phyloP scores from a whole-genome alignment of 1,140 invertebrate genomes.

The Drosophila asahinai region DNA sequence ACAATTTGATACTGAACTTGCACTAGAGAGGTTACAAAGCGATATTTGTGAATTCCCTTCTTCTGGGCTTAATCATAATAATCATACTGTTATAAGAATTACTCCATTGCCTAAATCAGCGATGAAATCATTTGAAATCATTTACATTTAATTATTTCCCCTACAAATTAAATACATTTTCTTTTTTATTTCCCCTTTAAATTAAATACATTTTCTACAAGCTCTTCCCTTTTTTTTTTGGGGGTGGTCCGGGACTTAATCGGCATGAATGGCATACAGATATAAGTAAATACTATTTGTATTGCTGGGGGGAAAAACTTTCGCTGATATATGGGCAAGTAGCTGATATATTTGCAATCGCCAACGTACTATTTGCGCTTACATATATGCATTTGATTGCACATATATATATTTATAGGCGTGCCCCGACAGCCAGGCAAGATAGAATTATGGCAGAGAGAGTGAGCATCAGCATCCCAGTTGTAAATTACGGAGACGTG shows the following conservation, averaged over 20 bases:
- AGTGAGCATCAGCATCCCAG: conserved; percentile 47
- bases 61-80: neutral
- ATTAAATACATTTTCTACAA: neutral
- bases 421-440: conserved; percentile 7
- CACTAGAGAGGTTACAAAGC: neutral
- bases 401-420: conserved; percentile 31
- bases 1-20: neutral
- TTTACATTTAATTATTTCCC: neutral
- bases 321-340: conserved; percentile 39
- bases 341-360: conserved; percentile 23
- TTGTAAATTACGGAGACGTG: conserved; percentile 45
- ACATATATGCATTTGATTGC: conserved; percentile 15
- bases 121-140: neutral
- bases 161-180: neutral
- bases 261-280: conserved; percentile 27
- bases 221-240: conserved; percentile 1
- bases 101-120: neutral
- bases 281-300: conserved; percentile 11
- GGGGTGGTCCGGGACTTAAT: neutral
- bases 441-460: conserved; percentile 15
- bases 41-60: neutral
- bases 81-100: neutral
- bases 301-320: conserved; percentile 19
- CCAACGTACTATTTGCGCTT: conserved; percentile 4
- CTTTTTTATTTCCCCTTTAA: too few species aligned